Base-by-base conservation (phyloP, 2,113 vertebrate species). In the Dipodomys ordii region DNA sequence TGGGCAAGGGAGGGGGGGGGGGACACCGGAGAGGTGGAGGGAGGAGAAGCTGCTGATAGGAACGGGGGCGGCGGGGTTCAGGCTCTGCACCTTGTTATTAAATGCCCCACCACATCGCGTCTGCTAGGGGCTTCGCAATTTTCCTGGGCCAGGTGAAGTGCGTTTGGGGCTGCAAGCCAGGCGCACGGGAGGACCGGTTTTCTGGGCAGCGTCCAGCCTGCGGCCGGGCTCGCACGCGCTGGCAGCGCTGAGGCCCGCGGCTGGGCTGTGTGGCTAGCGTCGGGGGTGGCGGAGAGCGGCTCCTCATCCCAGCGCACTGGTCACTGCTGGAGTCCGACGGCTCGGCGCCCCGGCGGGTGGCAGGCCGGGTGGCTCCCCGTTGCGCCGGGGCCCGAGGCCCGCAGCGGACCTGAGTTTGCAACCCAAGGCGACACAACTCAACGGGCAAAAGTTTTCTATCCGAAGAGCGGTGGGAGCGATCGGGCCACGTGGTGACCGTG, bases 321-420 rank as follows among this genome's bases (percentile, higher is more conserved):
- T 57, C 53, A 53, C 69, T 3, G 62, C 7, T 39, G 28, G 20
- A 39, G 28, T 30, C 19, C 7, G 53, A 11, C 13, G 22, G 6
- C 20, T 19, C 30, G 23, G 83, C 18, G 18, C 71, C 62, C 19
- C 28, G 57, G 7, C 20, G 35, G 30, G 13, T 22, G 84, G 16
- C 6, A 12, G 1, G 16, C 30, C n/a, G 27, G 49, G 68, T 6
- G 46, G 30, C 10, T n/a, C 22, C 20, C n/a, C 1, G 30, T n/a
- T 22, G 3, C 32, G 53, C 53, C 69, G 15, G 10, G 1, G 84
- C 53, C 32, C 1, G 83, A 83, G 87, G 83, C 39, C 88, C 91
- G n/a, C 25, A 25, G 77, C 44, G 82, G 88, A 92, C 89, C 88
- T 76, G 35, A 9, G 35, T n/a, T 91, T 35, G 49, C 87, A n/a